A percentile compares a stretch with the other conserved stretches of the same genome.
Conservation (phyloP, 2,113 vertebrate genomes). For the Puffinus mauretanicus region DNA sequence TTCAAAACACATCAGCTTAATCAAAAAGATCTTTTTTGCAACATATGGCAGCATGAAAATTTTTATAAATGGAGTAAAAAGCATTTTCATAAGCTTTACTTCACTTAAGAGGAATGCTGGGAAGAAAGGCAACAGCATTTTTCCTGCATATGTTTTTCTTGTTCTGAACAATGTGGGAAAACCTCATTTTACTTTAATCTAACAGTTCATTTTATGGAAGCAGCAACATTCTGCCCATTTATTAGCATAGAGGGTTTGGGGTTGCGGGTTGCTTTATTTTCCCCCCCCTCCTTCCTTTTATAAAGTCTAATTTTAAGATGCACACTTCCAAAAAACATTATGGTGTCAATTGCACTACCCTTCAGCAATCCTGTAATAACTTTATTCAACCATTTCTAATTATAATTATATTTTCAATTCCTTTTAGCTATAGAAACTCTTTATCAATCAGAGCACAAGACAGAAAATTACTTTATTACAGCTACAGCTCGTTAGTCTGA, state of each 20-base stretch:
- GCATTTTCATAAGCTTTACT: slow-evolving; percentile 79
- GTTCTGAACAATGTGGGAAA: slow-evolving; percentile 78
- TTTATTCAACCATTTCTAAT: slow-evolving; percentile 93
- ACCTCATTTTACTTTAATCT: slow-evolving; percentile 78
- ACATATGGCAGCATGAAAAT: slow-evolving; percentile 76
- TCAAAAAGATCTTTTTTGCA: slow-evolving; percentile 77
- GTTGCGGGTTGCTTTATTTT: background rate
- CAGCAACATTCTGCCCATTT: slow-evolving; percentile 78
- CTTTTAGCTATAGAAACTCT: slow-evolving; percentile 93
- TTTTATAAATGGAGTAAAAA: slow-evolving; percentile 81
- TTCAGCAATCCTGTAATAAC: slow-evolving; percentile 91
- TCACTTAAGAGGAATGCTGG: slow-evolving; percentile 77
- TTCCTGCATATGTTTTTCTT: slow-evolving; percentile 78
- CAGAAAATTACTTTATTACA: slow-evolving; percentile 99
- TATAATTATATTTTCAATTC: slow-evolving; percentile 94
- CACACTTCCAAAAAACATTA: slow-evolving; percentile 81
- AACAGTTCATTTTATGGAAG: slow-evolving; percentile 77
- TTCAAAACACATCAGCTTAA: slow-evolving; percentile 77
- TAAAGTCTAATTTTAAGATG: slow-evolving; percentile 83
- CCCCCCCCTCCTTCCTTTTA: slow-evolving; percentile 51
- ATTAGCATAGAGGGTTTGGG: slow-evolving; percentile 74
- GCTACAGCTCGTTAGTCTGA: slow-evolving; percentile 99
- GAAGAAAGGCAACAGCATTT: slow-evolving; percentile 71
- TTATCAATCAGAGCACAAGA: slow-evolving; percentile 96
- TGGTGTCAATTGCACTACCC: slow-evolving; percentile 86